Evolutionary conservation across 2,797 vertebrate genomes (phyloP), one percentile per base, ranked within the genome.

Genomic region (Hyperoplus immaculatus): DNA sequence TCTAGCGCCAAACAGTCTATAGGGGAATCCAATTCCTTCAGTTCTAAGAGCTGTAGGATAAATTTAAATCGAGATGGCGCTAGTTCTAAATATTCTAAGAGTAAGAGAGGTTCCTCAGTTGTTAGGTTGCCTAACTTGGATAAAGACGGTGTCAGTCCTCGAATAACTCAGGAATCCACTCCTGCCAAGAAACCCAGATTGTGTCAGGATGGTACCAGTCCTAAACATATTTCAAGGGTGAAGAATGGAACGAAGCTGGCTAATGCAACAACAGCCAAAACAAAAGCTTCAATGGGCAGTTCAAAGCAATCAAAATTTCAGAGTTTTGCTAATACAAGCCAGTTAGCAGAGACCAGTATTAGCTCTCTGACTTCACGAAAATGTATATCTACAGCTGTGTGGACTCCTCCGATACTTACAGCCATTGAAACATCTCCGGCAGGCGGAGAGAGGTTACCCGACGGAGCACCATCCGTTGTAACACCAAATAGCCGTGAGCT

Each of bases 401-500:
- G 90, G 93, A 86, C 59, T 61, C 89, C 91, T 66, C 87, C 92
- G 5, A 50, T 6, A 13, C 8, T 80, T 10, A 15, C 66, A 41
- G 14, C 58, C 9, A 62, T 14, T 64, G 69, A 84, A 66, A 51
- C 64, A 42, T 21, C 78, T 8, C 36, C 45, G 0, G 12, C 41
- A 9, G 67, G 7, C 0, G 49, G 4, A 42, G 72, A 57, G 14
- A 75, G 14, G 8, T 15, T 87, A 61, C 78, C 75, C 36, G 8
- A 78, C 21, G 81, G 21, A 73, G 69, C 38, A 11, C 50, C 86
- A 16, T 78, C 89, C 1, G 46, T 90, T 36, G 68, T 89, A 5
- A 91, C 92, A 18, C 90, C 92, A 13, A 29, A 29, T 54, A 87
- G 43, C 85, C 84, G 83, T 45, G 67, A 92, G 47, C 71, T 92